Conservation (phyloP, 1,140 invertebrate species). For the Colletes latitarsis region DNA sequence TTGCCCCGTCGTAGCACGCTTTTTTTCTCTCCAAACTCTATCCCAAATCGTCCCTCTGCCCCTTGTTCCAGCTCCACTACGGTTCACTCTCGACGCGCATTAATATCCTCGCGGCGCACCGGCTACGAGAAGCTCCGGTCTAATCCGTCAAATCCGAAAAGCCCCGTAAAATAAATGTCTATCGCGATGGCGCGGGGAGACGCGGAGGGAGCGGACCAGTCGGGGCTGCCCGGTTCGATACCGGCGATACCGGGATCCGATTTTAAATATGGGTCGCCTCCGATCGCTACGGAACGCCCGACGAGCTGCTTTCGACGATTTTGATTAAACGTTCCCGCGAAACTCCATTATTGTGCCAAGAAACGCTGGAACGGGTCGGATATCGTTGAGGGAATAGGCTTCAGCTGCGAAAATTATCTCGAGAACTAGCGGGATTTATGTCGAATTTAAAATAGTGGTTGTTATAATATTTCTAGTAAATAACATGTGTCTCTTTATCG, state of each 20-base stretch:
- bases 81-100: slow-evolving; percentile 37
- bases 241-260: neutral
- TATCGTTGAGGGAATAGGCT: too few species aligned
- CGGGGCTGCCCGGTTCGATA: slow-evolving; percentile 23
- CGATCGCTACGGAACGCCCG: neutral
- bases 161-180: slow-evolving; percentile 60
- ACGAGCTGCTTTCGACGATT: too few species aligned
- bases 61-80: neutral
- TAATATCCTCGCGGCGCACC: slow-evolving; percentile 51
- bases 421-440: too few species aligned
- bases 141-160: slow-evolving; percentile 67
- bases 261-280: slow-evolving; percentile 31
- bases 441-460: too few species aligned
- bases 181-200: neutral
- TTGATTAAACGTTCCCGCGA: neutral
- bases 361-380: too few species aligned
- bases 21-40: neutral
- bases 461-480: too few species aligned
- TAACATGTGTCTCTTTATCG: too few species aligned
- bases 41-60: neutral
- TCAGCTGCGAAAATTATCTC: too few species aligned
- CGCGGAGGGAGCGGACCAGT: too few species aligned
- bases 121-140: slow-evolving; percentile 49
- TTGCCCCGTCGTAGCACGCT: neutral
- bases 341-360: too few species aligned